phyloP scores from a whole-genome alignment of 2,797 vertebrate species.

The Otolemur crassicaudatus region DNA sequence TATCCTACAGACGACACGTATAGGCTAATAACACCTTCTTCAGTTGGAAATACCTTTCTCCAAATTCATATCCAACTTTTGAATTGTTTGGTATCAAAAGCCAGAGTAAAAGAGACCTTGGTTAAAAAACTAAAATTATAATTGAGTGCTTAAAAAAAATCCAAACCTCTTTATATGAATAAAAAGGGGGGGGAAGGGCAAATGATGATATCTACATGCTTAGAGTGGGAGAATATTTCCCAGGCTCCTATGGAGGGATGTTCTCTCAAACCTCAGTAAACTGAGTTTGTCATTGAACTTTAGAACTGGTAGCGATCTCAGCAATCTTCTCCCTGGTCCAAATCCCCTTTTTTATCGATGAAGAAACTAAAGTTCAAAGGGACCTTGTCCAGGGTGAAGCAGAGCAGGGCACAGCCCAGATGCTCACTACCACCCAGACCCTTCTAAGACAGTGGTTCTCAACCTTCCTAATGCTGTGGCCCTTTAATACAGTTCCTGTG shows the following conservation, averaged over 20 bases:
- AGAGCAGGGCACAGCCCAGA: background rate
- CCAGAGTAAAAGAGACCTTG: constrained; percentile 67
- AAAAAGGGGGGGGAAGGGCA: constrained; percentile 67
- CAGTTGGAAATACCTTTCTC: constrained; percentile 36
- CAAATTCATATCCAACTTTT: constrained; percentile 51
- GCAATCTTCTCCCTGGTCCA: background rate
- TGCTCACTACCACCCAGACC: background rate
- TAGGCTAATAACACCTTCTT: background rate
- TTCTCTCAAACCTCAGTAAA: constrained; percentile 50
- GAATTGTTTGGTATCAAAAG: constrained; percentile 70
- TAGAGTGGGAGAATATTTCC: constrained; percentile 24
- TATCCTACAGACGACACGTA: background rate
- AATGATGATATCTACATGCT: constrained; percentile 51
- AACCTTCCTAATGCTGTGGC: no score
- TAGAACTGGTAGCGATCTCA: background rate
- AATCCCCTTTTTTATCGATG: background rate
- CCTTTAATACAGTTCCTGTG: no score
- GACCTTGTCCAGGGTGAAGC: constrained; percentile 16
- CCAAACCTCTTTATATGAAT: constrained; percentile 51
- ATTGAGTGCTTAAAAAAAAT: constrained; percentile 56
- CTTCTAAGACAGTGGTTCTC: background rate
- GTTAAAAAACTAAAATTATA: constrained; percentile 67
- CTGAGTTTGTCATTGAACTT: constrained; percentile 61
- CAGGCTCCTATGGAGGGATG: background rate
- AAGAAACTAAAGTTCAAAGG: background rate